Conservation (phyloP, 2,888 invertebrate genomes). For the Eilema depressum region DNA sequence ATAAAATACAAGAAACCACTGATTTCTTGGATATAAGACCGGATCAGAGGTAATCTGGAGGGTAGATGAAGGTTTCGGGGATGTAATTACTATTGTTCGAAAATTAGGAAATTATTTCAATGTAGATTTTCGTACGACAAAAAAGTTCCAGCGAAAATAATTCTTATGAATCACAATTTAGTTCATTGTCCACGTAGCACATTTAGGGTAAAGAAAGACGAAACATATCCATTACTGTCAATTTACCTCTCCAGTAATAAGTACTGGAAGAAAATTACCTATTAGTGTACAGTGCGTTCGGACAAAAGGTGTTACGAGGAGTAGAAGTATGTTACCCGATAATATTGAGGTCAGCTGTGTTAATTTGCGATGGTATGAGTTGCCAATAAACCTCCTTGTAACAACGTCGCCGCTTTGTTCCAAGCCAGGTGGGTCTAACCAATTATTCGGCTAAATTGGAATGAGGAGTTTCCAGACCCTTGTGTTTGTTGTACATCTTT, state of each 20-base stretch:
- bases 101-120: not conserved
- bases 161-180: not conserved
- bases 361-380: slow-evolving; percentile 73
- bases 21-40: not conserved
- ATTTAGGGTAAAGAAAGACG: slow-evolving; percentile 52
- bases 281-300: slow-evolving; percentile 63
- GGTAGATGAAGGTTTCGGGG: no score
- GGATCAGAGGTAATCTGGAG: not conserved
- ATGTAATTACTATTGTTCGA: not conserved
- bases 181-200: slow-evolving; percentile 25
- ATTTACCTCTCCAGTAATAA: slow-evolving; percentile 64
- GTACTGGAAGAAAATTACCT: slow-evolving; percentile 69
- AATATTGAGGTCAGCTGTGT: slow-evolving; percentile 69
- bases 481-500: slow-evolving; percentile 56
- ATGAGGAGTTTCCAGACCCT: slow-evolving; percentile 65
- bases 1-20: slow-evolving; percentile 55
- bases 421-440: slow-evolving; percentile 64
- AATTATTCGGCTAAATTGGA: slow-evolving; percentile 72
- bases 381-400: slow-evolving; percentile 70
- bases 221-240: slow-evolving; percentile 76
- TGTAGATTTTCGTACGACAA: not conserved
- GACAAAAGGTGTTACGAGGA: slow-evolving; percentile 46
- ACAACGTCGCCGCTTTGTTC: slow-evolving; percentile 73
- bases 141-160: not conserved
- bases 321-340: slow-evolving; percentile 61